Conservation (phyloP, 1,140 invertebrate genomes). For the Meloidogyne chitwoodi region DNA sequence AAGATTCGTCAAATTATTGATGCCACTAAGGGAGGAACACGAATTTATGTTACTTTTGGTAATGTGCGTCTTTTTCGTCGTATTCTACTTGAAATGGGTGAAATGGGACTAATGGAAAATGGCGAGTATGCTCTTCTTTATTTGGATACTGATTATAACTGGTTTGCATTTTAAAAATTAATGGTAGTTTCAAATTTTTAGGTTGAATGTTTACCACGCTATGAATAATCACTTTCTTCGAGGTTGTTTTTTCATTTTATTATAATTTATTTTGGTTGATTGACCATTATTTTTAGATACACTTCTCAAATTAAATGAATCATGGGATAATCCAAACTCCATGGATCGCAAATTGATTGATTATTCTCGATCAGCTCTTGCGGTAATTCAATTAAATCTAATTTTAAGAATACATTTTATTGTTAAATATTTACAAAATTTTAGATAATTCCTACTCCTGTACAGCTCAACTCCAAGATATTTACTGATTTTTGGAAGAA, state of each 20-base stretch:
- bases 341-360: constrained; percentile 46
- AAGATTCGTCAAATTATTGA: constrained; percentile 17
- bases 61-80: constrained; percentile 74
- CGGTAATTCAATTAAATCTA: constrained; percentile 3
- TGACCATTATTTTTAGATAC: constrained; percentile 40
- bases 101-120: constrained; percentile 76
- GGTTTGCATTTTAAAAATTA: constrained; percentile 56
- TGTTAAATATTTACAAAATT: not conserved
- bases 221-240: constrained; percentile 68
- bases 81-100: constrained; percentile 84
- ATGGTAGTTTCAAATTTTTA: not conserved
- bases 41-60: constrained; percentile 79
- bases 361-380: constrained; percentile 49
- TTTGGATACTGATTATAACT: constrained; percentile 86
- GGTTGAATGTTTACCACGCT: constrained; percentile 76
- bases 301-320: constrained; percentile 30
- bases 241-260: constrained; percentile 78
- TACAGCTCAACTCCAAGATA: constrained; percentile 35
- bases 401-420: not conserved
- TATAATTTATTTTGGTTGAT: constrained; percentile 60
- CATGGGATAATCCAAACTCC: constrained; percentile 45
- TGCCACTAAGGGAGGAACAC: constrained; percentile 65
- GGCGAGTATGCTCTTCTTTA: constrained; percentile 92
- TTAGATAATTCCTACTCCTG: constrained; percentile 56
- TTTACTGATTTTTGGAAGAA: constrained; percentile 51